Base-by-base conservation (phyloP, 2,888 invertebrate species). In the Patella ulyssiponensis region DNA sequence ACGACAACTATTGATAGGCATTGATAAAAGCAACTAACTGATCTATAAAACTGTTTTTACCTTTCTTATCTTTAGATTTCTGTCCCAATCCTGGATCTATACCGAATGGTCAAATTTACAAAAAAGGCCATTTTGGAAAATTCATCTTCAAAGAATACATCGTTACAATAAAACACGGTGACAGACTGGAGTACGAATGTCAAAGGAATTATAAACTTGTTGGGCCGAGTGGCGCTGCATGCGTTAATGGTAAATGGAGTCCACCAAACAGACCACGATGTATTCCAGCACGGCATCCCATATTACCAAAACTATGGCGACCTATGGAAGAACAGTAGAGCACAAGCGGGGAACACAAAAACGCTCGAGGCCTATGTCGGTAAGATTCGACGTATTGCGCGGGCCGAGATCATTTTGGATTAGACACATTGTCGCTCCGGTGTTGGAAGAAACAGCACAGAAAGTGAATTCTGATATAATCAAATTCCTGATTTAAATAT, bases 71-170 rank as follows among this genome's bases (percentile, higher is more conserved):
- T 80, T 7, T 90, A 93, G 96, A 97, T 0, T 97, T 96, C 90
- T 98, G 98, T 89, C 96, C 97, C 0, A 98, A 96, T 91, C 98
- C 98, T 15, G 98, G 98, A 0, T 95, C 95, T 84, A 95, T 98
- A 69, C 94, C 94, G 80, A 95, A 98, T 89, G 98, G 98, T 1
- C 96, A 97, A 92, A 96, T 98, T 0, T 86, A 83, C 75, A 88
- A 88, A 77, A 85, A 84, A 74, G 87, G 86, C 9, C 75, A 79
- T 3, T 79, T 98, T 96, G 98, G 98, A 0, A 93, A 97, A 64
- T 98, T 98, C 91, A 97, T 98, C 91, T 98, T 98, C 90, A 93
- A 97, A 75, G 96, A 96, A 0, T 98, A 98, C 90, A 98, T 98
- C 0, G 80, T 80, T 11, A 82, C 85, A 44, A 88, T 90, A 51